Evolutionary conservation across 2,888 invertebrate species (phyloP), one percentile per base, ranked within the genome.

Genomic region (Hermaeophaga mercurialis): DNA sequence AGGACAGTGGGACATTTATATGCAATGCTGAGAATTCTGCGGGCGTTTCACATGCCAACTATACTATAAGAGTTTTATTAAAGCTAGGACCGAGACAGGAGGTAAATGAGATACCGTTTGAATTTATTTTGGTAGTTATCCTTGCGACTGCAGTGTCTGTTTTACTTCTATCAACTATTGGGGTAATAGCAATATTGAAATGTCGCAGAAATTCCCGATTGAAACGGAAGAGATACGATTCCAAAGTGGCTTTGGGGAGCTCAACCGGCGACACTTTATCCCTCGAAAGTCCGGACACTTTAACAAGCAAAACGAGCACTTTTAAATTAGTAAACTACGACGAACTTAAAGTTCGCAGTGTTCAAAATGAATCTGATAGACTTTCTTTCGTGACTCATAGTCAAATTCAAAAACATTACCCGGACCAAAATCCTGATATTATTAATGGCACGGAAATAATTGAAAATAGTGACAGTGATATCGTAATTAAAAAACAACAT

Each of bases 1-100:
- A 88, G 62, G 90, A 92, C 72, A 91, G 92, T 70, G 93, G 93
- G 2, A 90, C 89, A 9, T 93, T 91, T 73, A 84, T 88, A 4
- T 94, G 94, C 76, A 81, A 88, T 8, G 94, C 94, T 0, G 90
- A 91, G 71, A 94, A 94, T 74, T 84, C 87, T 11, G 94, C 94
- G 0, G 94, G 94, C 9, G 84, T 82, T 55, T 83, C 87, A 0
- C 86, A 85, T 64, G 87, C 89, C 56, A 94, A 94, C 75, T 90
- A 91, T 67, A 92, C 94, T 1, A 82, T 94, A 63, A 82, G 86
- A 61, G 85, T 91, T 43, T 82, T 90, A 62, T 81, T 88, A 50
- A 89, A 88, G 73, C 87, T 88, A 70, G 65, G 65, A 22, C 56
- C 66, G 4, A 56, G 28, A 24, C 38, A 54, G 33, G 62, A 66